These are phyloP conservation scores for Oceanodroma leucorhoa DNA, from an alignment of 2,797 vertebrate species.

Conservation along the genomic window DNA sequence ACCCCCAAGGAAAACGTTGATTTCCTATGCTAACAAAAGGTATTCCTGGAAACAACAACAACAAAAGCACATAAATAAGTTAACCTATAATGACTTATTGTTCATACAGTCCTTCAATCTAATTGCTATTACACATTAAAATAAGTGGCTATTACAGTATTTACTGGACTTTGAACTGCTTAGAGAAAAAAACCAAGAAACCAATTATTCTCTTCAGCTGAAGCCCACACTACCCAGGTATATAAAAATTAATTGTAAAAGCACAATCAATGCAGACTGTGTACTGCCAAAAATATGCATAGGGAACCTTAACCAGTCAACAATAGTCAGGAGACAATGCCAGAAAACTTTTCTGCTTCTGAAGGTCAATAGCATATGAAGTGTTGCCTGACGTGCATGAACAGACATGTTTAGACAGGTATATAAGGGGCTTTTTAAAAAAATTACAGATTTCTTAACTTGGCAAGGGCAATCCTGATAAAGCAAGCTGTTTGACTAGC, in stretches of 20 bases:
- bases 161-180: neutral
- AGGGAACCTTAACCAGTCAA: neutral
- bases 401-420: neutral
- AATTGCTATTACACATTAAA: slow-evolving; percentile 44
- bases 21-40: slow-evolving; percentile 5
- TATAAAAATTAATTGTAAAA: neutral
- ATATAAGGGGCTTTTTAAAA: neutral
- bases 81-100: neutral
- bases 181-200: neutral
- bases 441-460: neutral
- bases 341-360: slow-evolving; percentile 15
- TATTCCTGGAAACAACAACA: slow-evolving; percentile 17
- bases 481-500: neutral
- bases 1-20: neutral
- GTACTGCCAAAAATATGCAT: neutral
- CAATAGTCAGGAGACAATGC: neutral
- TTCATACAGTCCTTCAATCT: neutral
- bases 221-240: neutral
- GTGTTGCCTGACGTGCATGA: neutral
- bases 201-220: neutral
- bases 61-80: neutral
- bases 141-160: neutral
- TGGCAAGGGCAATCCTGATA: neutral
- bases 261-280: neutral
- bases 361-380: slow-evolving; percentile 3